Evolutionary conservation across 2,113 vertebrate genomes (phyloP).

Genomic region (Clarias batrachus): DNA sequence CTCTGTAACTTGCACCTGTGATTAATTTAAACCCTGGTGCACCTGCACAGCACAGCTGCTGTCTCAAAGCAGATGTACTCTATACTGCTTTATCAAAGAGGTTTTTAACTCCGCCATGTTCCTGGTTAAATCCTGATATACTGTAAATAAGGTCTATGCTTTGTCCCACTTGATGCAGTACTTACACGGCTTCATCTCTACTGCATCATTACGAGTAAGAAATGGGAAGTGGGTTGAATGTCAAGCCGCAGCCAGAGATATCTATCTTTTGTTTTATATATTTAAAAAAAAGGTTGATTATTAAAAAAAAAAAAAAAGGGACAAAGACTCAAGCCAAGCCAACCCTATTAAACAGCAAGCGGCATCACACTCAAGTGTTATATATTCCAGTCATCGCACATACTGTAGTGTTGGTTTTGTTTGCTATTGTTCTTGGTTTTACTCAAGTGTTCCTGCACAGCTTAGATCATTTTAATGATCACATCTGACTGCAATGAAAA

Average conservation of each 20-base stretch:
- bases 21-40: slow-evolving; percentile 15
- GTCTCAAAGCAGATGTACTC: neutral
- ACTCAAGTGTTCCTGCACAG: slow-evolving; percentile 30
- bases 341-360: slow-evolving; percentile 35
- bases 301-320: neutral
- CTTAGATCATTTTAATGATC: slow-evolving; percentile 44
- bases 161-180: neutral
- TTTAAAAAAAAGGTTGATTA: neutral
- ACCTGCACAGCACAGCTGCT: slow-evolving; percentile 28
- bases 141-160: slow-evolving; percentile 10
- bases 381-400: slow-evolving; percentile 34
- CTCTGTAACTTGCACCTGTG: slow-evolving; percentile 27
- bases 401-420: slow-evolving; percentile 8
- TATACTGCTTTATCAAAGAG: slow-evolving; percentile 29
- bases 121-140: neutral
- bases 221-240: neutral
- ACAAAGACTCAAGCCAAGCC: neutral
- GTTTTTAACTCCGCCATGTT: neutral
- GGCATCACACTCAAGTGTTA: neutral
- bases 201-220: neutral
- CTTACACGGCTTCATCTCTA: neutral
- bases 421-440: slow-evolving; percentile 42
- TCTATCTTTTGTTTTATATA: neutral
- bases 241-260: neutral
- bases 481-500: slow-evolving; percentile 45